A percentile compares a stretch with the other conserved stretches of the same genome.
Conservation (phyloP, 2,113 vertebrate species). For the Triplophysa rosa region DNA sequence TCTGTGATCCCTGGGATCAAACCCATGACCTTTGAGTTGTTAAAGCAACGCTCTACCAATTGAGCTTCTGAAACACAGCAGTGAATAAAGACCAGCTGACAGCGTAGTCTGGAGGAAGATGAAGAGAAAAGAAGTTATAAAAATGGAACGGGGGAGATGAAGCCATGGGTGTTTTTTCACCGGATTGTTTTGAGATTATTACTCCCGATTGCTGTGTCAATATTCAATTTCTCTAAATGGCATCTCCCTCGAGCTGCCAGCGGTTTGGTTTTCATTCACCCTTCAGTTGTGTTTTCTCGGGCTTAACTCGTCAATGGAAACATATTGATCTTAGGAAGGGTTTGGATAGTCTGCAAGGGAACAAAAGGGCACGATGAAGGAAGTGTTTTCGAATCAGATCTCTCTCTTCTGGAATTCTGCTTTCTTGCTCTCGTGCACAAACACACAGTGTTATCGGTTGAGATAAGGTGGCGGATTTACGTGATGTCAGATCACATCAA, state of each 20-base stretch:
- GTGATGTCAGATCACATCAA: constrained; percentile 16
- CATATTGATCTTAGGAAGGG: constrained; percentile 65
- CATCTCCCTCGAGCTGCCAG: constrained; percentile 26
- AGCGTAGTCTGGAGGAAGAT: neutral
- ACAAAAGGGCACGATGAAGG: constrained; percentile 28
- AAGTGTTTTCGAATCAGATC: constrained; percentile 32
- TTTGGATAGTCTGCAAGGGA: constrained; percentile 13
- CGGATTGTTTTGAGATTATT: constrained; percentile 30
- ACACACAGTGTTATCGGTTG: constrained; percentile 1
- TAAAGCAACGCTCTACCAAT: too few species aligned
- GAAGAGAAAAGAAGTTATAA: neutral
- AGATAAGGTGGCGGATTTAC: constrained; percentile 21
- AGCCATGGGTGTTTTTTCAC: constrained; percentile 1
- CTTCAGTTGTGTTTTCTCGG: constrained; percentile 10
- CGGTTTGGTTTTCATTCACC: constrained; percentile 25
- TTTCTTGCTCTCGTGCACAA: neutral
- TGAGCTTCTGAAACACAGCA: too few species aligned
- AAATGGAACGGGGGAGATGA: neutral
- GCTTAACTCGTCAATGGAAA: constrained; percentile 50
- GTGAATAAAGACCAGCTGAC: neutral
- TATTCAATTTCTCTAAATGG: constrained; percentile 38
- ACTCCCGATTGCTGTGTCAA: constrained; percentile 29
- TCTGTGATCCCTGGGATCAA: too few species aligned
- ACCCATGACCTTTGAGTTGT: too few species aligned
- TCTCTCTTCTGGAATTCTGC: neutral